Evolutionary conservation across 1,140 invertebrate genomes (phyloP), one percentile per base, ranked within the genome.

Genomic region (Phortica variegata): DNA sequence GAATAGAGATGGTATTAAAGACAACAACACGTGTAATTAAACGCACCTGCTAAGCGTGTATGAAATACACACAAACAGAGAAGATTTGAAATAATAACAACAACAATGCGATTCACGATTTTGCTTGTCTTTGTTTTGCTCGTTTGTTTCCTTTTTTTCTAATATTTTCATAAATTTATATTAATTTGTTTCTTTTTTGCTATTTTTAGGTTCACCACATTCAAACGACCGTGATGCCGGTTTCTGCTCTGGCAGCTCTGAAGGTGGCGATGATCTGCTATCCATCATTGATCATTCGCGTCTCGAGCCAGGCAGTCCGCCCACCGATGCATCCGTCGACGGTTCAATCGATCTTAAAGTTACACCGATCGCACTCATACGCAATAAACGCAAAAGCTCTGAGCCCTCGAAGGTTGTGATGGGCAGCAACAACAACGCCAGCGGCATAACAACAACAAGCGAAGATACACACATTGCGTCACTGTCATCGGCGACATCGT

Each of bases 281-380:
- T 57, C 55, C 34, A 51, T 49, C 43, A 37, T 44, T 12, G 65
- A 75, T 46, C 66, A 62, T 54, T 51, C 60, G 39, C 53, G 42
- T 20, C 54, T 56, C 49, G 49, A 79, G 79, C 4, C 12, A 8
- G 56, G 43, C 37, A 61, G 52, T 46, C 26, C 46, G 2, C 33
- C 52, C 8, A 82, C 38, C 77, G 81, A 40, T 17, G 52, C 83
- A 33, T 82, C 84, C 31, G 89, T 86, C 16, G 88, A 89, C 55
- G 87, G 90, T 74, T 88, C 87, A 39, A 77, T 89, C 2, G 83
- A 88, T 58, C 83, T 85, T 9, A 83, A 84, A 52, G 78, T 83
- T 2, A 80, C 77, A 13, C 78, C 87, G 4, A 86, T 87, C 31
- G 80, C 82, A 1, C 73, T 84, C 36, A 63, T 80, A 37, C 83